Evolutionary conservation across 2,113 vertebrate species (phyloP), one percentile per base, ranked within the genome.

Genomic region (Pluvialis apricaria): DNA sequence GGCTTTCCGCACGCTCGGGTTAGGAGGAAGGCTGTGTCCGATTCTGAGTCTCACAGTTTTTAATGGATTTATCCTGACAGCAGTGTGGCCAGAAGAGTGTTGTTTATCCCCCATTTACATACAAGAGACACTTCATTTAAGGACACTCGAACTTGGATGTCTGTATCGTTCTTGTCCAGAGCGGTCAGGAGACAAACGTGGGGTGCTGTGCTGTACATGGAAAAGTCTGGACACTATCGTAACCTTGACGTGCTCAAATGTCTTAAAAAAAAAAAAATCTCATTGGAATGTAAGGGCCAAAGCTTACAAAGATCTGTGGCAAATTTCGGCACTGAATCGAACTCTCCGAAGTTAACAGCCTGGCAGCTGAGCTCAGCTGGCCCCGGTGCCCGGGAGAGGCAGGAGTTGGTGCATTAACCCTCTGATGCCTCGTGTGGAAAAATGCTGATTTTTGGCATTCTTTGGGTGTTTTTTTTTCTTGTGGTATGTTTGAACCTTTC

Each of bases 321-420:
- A 1, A 69, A 54, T 19, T 32, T 40, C 4, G 4, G 80, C 29
- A 42, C 60, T 52, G 44, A 81, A 15, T 45, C 8, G 10, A 49
- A 16, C 28, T 65, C 17, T 24, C 12, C 19, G 0, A 10, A 26
- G 42, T 8, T 20, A 11, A 1, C 0, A 8, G 22, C 22, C 44
- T 32, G 3, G 13, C 77, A 49, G 65, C 31, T 28, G 57, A 31
- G 3, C 2, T 26, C 31, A 5, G 29, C 66, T 26, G 1, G 6
- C 65, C 2, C 22, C 1, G 6, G 0, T 20, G 66, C 45, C 60
- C 18, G 4, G 57, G 38, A 28, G n/a, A 47, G 64, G 71, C 77
- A 32, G 82, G 42, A 52, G 29, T 19, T 14, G 3, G 4, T 8
- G 58, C 13, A 3, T 32, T 18, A 36, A 31, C 64, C 20, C 42